These are phyloP conservation scores for Nymphalis polychloros DNA, from an alignment of 2,888 invertebrate species.

Conservation along the genomic window DNA sequence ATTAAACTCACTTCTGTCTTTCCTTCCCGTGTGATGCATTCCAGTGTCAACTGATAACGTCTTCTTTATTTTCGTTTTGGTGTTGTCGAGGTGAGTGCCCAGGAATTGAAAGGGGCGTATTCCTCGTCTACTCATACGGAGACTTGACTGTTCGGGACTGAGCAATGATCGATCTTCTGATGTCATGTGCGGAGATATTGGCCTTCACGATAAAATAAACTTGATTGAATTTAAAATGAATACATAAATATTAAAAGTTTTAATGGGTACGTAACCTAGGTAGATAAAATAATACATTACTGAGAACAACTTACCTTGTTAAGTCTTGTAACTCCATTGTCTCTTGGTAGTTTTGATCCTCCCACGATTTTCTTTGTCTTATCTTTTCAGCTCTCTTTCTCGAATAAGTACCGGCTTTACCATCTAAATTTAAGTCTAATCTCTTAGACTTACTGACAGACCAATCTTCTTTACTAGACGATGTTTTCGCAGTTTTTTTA, in stretches of 20 bases:
- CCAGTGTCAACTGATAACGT: conserved; percentile 78
- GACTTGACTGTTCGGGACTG: conserved; percentile 71
- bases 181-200: conserved; percentile 73
- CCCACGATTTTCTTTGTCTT: conserved; percentile 84
- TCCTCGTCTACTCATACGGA: conserved; percentile 58
- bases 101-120: conserved; percentile 74
- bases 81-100: conserved; percentile 71
- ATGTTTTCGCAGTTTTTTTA: conserved; percentile 65
- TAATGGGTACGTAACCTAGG: no score
- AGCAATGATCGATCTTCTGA: conserved; percentile 75
- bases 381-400: conserved; percentile 73
- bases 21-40: conserved; percentile 77
- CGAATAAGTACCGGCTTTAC: conserved; percentile 78
- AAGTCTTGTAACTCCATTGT: conserved; percentile 85
- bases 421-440: conserved; percentile 71
- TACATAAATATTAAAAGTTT: neutral
- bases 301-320: conserved; percentile 59
- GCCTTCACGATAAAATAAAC: conserved; percentile 49
- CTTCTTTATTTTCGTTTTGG: conserved; percentile 76
- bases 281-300: no score
- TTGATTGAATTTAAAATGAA: neutral
- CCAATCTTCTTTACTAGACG: conserved; percentile 75
- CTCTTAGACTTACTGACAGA: conserved; percentile 70
- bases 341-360: conserved; percentile 87
- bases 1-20: conserved; percentile 61